These are phyloP conservation scores for Nettapus auritus DNA, from an alignment of 2,113 vertebrate genomes.

Conservation along the genomic window DNA sequence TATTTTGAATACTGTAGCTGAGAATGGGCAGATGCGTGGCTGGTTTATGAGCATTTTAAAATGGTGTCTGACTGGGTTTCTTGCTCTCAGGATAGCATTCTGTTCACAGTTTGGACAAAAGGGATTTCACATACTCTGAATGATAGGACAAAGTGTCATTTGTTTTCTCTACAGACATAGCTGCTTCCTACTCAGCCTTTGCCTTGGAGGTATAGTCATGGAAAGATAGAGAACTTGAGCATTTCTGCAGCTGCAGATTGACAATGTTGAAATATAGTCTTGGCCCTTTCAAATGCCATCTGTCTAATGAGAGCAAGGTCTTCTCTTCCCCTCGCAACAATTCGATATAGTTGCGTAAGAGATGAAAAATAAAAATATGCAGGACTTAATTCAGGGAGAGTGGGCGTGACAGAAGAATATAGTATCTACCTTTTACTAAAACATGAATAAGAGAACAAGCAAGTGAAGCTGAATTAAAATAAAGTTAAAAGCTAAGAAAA, in stretches of 20 bases:
- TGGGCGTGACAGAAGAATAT: background rate
- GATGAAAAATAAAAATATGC: slow-evolving; percentile 13
- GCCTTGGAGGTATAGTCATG: slow-evolving; percentile 27
- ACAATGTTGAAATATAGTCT: background rate
- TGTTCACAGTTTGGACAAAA: slow-evolving; percentile 54
- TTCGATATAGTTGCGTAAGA: background rate
- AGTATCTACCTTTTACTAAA: background rate
- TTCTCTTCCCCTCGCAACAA: background rate
- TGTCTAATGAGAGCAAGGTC: slow-evolving; percentile 27
- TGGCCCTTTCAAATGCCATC: slow-evolving; percentile 41
- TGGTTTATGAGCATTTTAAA: background rate
- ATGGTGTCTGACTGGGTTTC: background rate
- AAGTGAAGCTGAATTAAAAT: slow-evolving; percentile 2
- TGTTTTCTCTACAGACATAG: slow-evolving; percentile 42
- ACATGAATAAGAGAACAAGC: slow-evolving; percentile 19
- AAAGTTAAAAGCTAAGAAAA: slow-evolving; percentile 5
- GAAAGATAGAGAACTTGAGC: slow-evolving; percentile 8
- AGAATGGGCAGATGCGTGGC: background rate
- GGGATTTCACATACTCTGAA: slow-evolving; percentile 28
- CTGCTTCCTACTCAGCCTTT: slow-evolving; percentile 54
- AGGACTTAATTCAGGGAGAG: background rate
- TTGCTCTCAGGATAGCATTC: slow-evolving; percentile 25
- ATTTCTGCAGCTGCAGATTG: slow-evolving; percentile 23
- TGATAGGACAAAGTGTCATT: slow-evolving; percentile 47
- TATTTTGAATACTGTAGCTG: background rate